Evolutionary conservation across 2,888 invertebrate genomes (phyloP).

Genomic region (Hypena proboscidalis): DNA sequence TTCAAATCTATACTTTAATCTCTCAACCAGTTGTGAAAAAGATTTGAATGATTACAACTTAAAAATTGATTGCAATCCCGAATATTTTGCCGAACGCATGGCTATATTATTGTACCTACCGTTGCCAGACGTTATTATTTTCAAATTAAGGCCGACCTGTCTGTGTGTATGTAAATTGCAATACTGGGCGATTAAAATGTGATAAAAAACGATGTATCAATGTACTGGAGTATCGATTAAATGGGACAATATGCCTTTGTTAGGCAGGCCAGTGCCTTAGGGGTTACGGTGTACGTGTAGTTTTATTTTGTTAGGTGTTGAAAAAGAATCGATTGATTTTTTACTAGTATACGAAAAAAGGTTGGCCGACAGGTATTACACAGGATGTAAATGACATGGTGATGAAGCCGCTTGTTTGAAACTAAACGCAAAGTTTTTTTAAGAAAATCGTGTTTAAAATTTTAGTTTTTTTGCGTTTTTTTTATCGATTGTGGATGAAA

Average conservation of each 20-base stretch:
- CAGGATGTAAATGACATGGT: too few species aligned
- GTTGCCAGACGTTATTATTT: slow-evolving; percentile 77
- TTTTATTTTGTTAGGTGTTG: slow-evolving; percentile 1
- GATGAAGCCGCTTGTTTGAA: too few species aligned
- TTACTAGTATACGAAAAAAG: too few species aligned
- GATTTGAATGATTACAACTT: too few species aligned
- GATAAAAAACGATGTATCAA: slow-evolving; percentile 47
- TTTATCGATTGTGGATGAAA: too few species aligned
- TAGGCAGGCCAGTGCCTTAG: slow-evolving; percentile 12
- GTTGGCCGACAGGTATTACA: too few species aligned
- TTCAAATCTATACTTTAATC: too few species aligned
- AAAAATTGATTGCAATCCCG: slow-evolving; percentile 5
- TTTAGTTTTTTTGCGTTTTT: too few species aligned
- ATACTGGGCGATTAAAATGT: slow-evolving; percentile 59
- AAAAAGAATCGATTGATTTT: too few species aligned
- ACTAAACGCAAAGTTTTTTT: too few species aligned
- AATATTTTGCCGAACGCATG: not conserved
- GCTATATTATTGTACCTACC: slow-evolving; percentile 44
- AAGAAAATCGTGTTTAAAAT: too few species aligned
- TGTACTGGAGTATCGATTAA: slow-evolving; percentile 27
- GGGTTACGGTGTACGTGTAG: slow-evolving; percentile 13
- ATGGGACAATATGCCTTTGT: slow-evolving; percentile 24
- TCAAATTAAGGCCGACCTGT: slow-evolving; percentile 76
- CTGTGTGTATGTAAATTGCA: slow-evolving; percentile 68
- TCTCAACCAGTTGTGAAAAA: too few species aligned